Evolutionary conservation across 2,888 invertebrate species (phyloP).

Genomic region (Sussaba pulchella): DNA sequence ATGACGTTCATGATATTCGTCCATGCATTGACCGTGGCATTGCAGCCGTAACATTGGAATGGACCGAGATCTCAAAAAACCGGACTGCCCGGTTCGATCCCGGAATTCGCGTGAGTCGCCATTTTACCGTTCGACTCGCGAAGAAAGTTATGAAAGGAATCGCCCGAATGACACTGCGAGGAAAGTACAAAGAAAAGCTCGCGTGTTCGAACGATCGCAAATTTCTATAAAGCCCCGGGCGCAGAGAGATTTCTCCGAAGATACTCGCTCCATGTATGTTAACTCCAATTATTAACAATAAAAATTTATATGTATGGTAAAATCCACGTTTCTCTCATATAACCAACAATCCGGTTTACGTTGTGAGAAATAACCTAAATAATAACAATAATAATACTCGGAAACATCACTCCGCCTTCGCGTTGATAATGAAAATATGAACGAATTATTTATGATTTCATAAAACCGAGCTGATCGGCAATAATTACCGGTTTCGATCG

Average conservation of each 20-base stretch:
- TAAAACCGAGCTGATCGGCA: constrained; percentile 11
- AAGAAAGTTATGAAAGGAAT: constrained; percentile 54
- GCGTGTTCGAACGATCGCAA: constrained; percentile 18
- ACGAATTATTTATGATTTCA: constrained; percentile 45
- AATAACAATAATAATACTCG: constrained; percentile 12
- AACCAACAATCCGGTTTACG: background rate
- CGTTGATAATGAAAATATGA: constrained; percentile 31
- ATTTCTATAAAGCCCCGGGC: constrained; percentile 41
- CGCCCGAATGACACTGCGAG: constrained; percentile 27
- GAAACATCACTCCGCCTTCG: no score
- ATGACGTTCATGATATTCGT: background rate
- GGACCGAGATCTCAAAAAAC: constrained; percentile 15
- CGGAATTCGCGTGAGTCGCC: constrained; percentile 4
- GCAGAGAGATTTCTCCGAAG: constrained; percentile 31
- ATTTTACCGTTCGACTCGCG: constrained; percentile 16
- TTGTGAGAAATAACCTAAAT: background rate
- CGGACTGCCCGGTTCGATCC: constrained; percentile 38
- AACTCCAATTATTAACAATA: no score
- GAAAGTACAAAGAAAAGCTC: background rate
- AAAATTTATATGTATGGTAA: no score
- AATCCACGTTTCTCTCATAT: background rate
- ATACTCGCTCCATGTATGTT: constrained; percentile 8
- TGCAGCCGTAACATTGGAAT: constrained; percentile 16
- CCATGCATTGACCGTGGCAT: background rate
- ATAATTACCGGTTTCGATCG: constrained; percentile 39